Percentiles rank a stretch among this genome's conserved stretches.
phyloP scores from a whole-genome alignment of 2,113 vertebrate genomes.

The Sinocyclocheilus grahami region DNA sequence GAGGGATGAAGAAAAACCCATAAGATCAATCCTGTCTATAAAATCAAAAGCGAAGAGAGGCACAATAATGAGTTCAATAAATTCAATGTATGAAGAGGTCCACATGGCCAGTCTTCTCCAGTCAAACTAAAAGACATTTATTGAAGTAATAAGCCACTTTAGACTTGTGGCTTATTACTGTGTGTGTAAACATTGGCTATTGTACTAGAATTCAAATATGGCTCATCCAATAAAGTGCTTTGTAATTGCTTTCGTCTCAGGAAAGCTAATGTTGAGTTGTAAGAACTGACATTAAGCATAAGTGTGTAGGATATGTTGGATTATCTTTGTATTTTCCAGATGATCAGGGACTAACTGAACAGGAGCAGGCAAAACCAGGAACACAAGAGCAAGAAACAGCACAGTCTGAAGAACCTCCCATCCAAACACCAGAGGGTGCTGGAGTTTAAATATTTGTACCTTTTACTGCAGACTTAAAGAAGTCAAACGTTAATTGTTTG shows the following conservation, averaged over 20 bases:
- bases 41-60: not conserved
- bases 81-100: not conserved
- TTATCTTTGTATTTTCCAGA: constrained; percentile 18
- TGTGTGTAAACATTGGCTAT: not conserved
- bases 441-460: not conserved
- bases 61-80: not conserved
- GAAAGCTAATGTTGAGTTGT: not conserved
- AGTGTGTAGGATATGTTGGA: not conserved
- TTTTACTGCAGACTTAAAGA: not conserved
- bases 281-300: not conserved
- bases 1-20: not conserved
- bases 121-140: constrained; percentile 6
- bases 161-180: no score
- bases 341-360: not conserved
- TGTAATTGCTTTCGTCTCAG: not conserved
- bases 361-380: constrained; percentile 1
- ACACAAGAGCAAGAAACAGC: not conserved
- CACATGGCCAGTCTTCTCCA: not conserved
- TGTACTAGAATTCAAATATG: not conserved
- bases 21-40: constrained; percentile 8
- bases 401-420: not conserved
- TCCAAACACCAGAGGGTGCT: constrained; percentile 28
- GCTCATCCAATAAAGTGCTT: not conserved
- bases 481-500: not conserved
- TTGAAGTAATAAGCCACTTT: not conserved